Conservation (phyloP, 2,888 invertebrate species). For the Cynaeus angustus region DNA sequence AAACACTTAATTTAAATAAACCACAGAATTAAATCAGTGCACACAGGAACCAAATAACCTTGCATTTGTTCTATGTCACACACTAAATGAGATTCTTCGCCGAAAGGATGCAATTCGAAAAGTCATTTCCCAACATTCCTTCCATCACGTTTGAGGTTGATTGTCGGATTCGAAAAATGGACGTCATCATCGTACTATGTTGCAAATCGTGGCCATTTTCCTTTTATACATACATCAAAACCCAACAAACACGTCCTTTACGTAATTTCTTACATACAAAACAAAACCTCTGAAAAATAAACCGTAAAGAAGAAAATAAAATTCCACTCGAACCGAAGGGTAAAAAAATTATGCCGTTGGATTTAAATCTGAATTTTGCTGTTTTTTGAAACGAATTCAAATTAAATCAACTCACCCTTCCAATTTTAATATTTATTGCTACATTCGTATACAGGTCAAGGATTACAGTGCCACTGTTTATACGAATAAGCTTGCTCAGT, state of each 20-base stretch:
- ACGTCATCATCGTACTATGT: background rate
- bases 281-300: constrained; percentile 9
- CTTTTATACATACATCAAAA: constrained; percentile 18
- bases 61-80: background rate
- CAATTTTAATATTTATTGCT: constrained; percentile 15
- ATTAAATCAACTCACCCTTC: constrained; percentile 10
- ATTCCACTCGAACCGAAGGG: constrained; percentile 15
- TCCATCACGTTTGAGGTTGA: constrained; percentile 8
- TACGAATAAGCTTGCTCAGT: too few species aligned
- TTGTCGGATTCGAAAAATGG: constrained; percentile 8
- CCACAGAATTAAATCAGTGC: too few species aligned
- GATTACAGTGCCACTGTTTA: background rate
- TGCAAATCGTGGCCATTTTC: constrained; percentile 5
- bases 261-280: constrained; percentile 10
- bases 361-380: constrained; percentile 19
- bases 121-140: background rate
- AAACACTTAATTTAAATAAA: too few species aligned
- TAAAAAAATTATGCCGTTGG: background rate
- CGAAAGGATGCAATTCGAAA: constrained; percentile 11
- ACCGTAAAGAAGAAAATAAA: constrained; percentile 20
- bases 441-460: constrained; percentile 1
- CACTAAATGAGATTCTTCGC: background rate
- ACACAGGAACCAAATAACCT: too few species aligned
- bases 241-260: constrained; percentile 1
- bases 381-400: constrained; percentile 12